Base-by-base conservation (phyloP, 1,140 invertebrate species). In the Formica exsecta region DNA sequence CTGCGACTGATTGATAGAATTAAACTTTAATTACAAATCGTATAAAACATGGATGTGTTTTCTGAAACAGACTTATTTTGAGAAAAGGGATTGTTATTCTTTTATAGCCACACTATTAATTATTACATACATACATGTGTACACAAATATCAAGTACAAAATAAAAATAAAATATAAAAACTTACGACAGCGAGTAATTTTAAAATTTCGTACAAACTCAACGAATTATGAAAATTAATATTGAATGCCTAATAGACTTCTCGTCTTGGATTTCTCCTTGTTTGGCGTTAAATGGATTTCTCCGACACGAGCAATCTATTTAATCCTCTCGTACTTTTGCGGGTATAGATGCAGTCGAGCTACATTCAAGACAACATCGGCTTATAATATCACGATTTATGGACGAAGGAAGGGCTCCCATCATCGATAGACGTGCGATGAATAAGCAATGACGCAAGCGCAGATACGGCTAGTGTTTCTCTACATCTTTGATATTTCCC, bases 371-470 rank as follows among this genome's bases (percentile, higher is more conserved):
- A 83, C 41, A 61, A 71, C 79, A 36, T 73, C 41, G 41, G 79
- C 54, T 83, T 74, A 83, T 83, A 83, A 83, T 83, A 83, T 83
- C 79, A 73, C 79, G 79, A 83, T 83, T 83, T 83, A 83, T 83
- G 54, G 41, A 48, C 57, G 79, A 74, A 36, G 25, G 68, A 73
- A 73, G 66, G 79, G 59, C 68, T 61, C 79, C 48, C 79, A 57
- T 83, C 79, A 48, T 48, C 79, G 79, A 83, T 74, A 83, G 62
- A 83, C 79, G 79, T 74, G 79, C 79, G 79, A 83, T 83, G 68
- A 83, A 83, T 74, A 83, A 83, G 54, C 25, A 68, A 61, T 83
- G 68, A 59, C 68, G 79, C 68, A 83, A 83, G 71, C 25, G 25
- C 25, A 61, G 68, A 71, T 32, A 29, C 66, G 36, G 62, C 38